phyloP scores from a whole-genome alignment of 1,140 invertebrate species.

The Drosophila nigrodunni region DNA sequence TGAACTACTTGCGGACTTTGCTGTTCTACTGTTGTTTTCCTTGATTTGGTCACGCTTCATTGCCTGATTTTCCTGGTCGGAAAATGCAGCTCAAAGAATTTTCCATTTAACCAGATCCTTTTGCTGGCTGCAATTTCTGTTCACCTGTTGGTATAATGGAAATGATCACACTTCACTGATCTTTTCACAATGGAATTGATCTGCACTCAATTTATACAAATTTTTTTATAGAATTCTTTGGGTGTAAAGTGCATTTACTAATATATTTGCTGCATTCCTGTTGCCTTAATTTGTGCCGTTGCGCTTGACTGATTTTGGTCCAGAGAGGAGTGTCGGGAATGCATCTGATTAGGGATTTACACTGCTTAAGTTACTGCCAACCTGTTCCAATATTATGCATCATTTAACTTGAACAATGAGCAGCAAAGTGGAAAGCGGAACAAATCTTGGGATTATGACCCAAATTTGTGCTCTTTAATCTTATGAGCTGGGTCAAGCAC shows the following conservation, averaged over 20 bases:
- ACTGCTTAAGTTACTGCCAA: constrained; percentile 34
- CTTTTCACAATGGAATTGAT: constrained; percentile 3
- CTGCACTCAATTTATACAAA: neutral
- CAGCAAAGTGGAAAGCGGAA: neutral
- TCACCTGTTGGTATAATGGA: constrained; percentile 34
- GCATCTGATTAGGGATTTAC: neutral
- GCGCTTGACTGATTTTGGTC: constrained; percentile 4
- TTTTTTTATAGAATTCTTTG: neutral
- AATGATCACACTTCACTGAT: constrained; percentile 42
- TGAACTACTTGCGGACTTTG: neutral
- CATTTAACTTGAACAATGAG: constrained; percentile 54
- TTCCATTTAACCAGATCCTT: neutral
- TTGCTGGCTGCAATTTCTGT: constrained; percentile 26
- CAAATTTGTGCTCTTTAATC: neutral
- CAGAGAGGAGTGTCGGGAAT: neutral
- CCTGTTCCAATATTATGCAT: constrained; percentile 69
- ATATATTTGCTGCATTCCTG: neutral
- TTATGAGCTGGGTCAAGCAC: neutral
- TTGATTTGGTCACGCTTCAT: constrained; percentile 30
- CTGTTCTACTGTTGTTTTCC: constrained; percentile 41
- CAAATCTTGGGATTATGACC: neutral
- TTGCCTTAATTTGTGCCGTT: neutral
- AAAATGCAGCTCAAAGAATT: neutral
- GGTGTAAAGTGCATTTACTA: neutral
- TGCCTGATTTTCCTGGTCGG: constrained; percentile 26